A percentile compares a stretch with the other conserved stretches of the same genome.
phyloP scores from a whole-genome alignment of 2,797 vertebrate species.

The Hydrocynus forskahlii region DNA sequence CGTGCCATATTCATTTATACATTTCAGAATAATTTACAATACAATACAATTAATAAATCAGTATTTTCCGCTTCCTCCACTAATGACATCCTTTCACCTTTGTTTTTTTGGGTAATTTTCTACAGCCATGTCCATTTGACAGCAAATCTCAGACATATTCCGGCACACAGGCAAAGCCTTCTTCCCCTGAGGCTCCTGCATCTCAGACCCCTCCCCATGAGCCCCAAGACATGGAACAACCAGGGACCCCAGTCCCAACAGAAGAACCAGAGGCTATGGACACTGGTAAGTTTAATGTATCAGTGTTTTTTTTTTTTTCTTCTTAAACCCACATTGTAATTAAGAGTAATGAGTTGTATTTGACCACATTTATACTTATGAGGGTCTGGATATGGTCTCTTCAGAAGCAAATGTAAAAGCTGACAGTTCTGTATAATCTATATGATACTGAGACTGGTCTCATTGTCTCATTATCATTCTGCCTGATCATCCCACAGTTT shows the following conservation, averaged over 20 bases:
- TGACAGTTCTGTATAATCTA: neutral
- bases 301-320: too few species aligned
- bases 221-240: conserved; percentile 84
- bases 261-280: conserved; percentile 89
- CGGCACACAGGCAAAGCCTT: conserved; percentile 77
- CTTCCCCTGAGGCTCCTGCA: conserved; percentile 81
- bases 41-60: too few species aligned
- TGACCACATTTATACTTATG: neutral
- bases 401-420: neutral
- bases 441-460: neutral
- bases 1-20: neutral
- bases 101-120: neutral
- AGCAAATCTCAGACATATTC: conserved; percentile 78
- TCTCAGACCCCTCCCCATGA: conserved; percentile 73
- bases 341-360: neutral
- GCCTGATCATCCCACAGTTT: neutral
- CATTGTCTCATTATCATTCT: too few species aligned
- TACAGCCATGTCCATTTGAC: conserved; percentile 88
- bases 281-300: conserved; percentile 71
- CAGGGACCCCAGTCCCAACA: conserved; percentile 88
- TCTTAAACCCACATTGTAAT: too few species aligned
- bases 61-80: neutral
- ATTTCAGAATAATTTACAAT: neutral
- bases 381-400: too few species aligned
- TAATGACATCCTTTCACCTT: neutral